Base-by-base conservation (phyloP, 2,113 vertebrate species). In the Anolis sagrei region DNA sequence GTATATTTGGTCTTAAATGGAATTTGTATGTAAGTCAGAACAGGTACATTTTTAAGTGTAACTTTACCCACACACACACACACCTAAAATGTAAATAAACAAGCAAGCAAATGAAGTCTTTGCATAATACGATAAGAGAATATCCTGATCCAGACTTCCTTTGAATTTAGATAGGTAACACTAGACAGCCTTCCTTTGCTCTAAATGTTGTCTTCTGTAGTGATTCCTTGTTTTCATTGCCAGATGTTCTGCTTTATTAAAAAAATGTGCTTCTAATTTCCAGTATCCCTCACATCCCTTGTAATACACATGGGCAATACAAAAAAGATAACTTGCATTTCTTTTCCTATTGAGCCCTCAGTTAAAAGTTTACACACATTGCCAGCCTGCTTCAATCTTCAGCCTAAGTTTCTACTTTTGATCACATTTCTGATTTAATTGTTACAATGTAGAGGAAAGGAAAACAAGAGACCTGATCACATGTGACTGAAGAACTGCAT, bases 201-300 rank as follows among this genome's bases (percentile, higher is more conserved):
- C 89, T 82, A 89, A 83, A 84, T 7, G 27, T 68, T 25, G 11
- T 70, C 75, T 76, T 87, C 4, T 4, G 4, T 70, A 87, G 39
- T 81, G 64, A 39, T 48, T 86, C 90, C 89, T 92, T 91, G 87
- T 87, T 89, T 92, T 86, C 74, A 85, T 92, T 94, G 94, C 88
- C 62, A 0, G 2, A n/a, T 91, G 84, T 84, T 87, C 82, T 48
- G 73, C 62, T 88, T 93, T 90, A 90, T 94, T 93, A 86, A 92
- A 93, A 92, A 86, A 90, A n/a, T 0, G 7, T 92, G 86, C 79
- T 91, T 32, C 61, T 91, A 73, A 86, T 90, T 87, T 90, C 82
- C 83, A 76, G 88, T 79, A 83, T 87, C 74, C 79, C 86, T 51
- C 69, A 39, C 32, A 3, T 36, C n/a, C n/a, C n/a, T n/a, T n/a